Evolutionary conservation across 2,888 invertebrate genomes (phyloP).

Genomic region (Drosophila koepferae): DNA sequence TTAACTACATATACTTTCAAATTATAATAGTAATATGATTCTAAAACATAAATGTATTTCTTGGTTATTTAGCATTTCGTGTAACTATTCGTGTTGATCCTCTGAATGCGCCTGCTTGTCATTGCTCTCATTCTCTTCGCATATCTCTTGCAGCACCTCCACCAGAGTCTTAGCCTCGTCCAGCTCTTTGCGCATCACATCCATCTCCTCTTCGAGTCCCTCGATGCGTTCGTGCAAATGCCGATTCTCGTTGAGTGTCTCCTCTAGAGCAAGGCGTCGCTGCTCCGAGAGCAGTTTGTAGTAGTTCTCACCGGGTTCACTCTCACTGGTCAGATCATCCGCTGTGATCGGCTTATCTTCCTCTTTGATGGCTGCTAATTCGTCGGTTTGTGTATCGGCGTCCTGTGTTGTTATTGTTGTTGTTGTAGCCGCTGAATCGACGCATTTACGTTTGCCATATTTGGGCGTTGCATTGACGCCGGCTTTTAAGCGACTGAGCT

Average conservation of each 20-base stretch:
- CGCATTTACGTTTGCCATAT: conserved; percentile 85
- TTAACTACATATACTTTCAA: conserved; percentile 56
- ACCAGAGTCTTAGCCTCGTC: conserved; percentile 91
- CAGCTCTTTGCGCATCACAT: conserved; percentile 89
- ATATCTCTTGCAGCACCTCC: conserved; percentile 91
- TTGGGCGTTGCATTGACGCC: conserved; percentile 84
- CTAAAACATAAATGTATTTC: conserved; percentile 40
- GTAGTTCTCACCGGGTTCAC: conserved; percentile 90
- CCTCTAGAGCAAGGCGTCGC: conserved; percentile 89
- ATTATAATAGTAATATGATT: conserved; percentile 44
- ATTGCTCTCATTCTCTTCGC: conserved; percentile 87
- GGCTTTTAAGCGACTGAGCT: conserved; percentile 86
- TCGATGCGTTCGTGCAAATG: conserved; percentile 86
- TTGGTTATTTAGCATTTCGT: conserved; percentile 36
- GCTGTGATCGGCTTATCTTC: conserved; percentile 85
- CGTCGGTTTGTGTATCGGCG: conserved; percentile 85
- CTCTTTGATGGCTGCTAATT: neutral
- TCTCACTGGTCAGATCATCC: conserved; percentile 90
- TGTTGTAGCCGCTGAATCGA: conserved; percentile 74
- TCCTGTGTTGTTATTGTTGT: conserved; percentile 34
- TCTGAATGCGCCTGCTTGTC: conserved; percentile 59
- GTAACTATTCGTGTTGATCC: conserved; percentile 21
- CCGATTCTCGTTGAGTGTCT: conserved; percentile 90
- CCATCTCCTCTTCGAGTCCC: conserved; percentile 87
- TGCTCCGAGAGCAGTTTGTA: conserved; percentile 92